A percentile compares a stretch with the other conserved stretches of the same genome.
phyloP scores from a whole-genome alignment of 2,797 vertebrate genomes.

The Peromyscus eremicus region DNA sequence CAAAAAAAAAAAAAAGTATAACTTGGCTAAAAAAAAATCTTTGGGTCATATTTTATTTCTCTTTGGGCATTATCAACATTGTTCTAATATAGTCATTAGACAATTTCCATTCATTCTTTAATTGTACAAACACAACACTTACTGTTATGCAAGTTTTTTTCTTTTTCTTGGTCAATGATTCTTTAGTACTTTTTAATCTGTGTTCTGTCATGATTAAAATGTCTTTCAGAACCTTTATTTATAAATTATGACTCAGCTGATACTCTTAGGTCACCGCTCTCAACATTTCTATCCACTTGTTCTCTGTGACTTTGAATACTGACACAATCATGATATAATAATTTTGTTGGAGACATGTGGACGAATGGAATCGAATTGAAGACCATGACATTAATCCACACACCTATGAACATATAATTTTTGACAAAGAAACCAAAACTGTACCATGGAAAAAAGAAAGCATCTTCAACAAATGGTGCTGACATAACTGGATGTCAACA shows the following conservation, averaged over 20 bases:
- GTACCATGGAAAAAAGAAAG: no score
- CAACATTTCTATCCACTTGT: not conserved
- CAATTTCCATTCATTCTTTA: not conserved
- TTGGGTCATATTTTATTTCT: not conserved
- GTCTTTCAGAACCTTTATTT: not conserved
- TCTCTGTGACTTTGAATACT: slow-evolving; percentile 7
- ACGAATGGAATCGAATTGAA: no score
- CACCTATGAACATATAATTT: no score
- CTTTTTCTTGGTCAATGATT: not conserved
- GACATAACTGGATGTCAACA: no score
- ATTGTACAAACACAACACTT: not conserved
- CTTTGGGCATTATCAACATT: not conserved
- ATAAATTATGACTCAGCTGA: not conserved
- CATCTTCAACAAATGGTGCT: no score
- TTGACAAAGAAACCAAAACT: no score
- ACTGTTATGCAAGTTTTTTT: no score
- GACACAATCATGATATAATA: not conserved
- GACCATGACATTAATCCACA: no score
- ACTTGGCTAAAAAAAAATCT: not conserved
- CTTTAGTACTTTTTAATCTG: not conserved
- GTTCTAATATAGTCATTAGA: not conserved
- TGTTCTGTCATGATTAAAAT: not conserved
- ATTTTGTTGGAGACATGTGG: not conserved
- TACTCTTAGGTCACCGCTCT: not conserved
- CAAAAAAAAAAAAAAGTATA: no score